Conservation (phyloP, 2,888 invertebrate species). For the Mycogona germanica region DNA sequence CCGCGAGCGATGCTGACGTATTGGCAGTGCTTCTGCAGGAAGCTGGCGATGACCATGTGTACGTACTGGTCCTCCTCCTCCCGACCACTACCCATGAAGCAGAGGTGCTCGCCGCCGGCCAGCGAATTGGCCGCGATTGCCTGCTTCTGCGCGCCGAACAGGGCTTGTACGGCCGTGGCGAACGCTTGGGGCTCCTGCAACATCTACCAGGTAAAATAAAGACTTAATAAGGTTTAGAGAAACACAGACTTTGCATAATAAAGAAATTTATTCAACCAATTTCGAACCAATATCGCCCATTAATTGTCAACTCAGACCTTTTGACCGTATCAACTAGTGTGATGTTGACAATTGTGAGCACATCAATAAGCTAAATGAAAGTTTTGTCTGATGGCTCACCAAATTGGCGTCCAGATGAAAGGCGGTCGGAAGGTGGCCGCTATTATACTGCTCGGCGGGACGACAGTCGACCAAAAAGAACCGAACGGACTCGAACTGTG, state of each 20-base stretch:
- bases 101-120: slow-evolving; percentile 42
- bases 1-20: slow-evolving; percentile 87
- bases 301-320: too few relatives aligned
- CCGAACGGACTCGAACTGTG: slow-evolving; percentile 43
- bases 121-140: slow-evolving; percentile 69
- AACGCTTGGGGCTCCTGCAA: slow-evolving; percentile 92
- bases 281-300: too few relatives aligned
- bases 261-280: too few relatives aligned
- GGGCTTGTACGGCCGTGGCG: slow-evolving; percentile 84
- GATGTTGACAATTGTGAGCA: too few relatives aligned
- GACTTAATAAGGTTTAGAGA: too few relatives aligned
- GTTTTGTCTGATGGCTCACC: slow-evolving; percentile 33
- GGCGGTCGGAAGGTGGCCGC: slow-evolving; percentile 91
- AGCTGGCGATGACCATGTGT: slow-evolving; percentile 96
- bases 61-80: slow-evolving; percentile 91
- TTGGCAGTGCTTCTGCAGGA: slow-evolving; percentile 83
- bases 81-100: slow-evolving; percentile 75
- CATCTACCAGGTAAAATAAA: slow-evolving; percentile 49
- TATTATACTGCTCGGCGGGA: slow-evolving; percentile 92
- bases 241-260: too few relatives aligned
- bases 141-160: slow-evolving; percentile 77
- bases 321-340: too few relatives aligned
- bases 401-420: slow-evolving; percentile 96
- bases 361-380: too few relatives aligned
- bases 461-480: slow-evolving; percentile 97